phyloP scores from a whole-genome alignment of 2,888 invertebrate species.

The Melipona bicolor region DNA sequence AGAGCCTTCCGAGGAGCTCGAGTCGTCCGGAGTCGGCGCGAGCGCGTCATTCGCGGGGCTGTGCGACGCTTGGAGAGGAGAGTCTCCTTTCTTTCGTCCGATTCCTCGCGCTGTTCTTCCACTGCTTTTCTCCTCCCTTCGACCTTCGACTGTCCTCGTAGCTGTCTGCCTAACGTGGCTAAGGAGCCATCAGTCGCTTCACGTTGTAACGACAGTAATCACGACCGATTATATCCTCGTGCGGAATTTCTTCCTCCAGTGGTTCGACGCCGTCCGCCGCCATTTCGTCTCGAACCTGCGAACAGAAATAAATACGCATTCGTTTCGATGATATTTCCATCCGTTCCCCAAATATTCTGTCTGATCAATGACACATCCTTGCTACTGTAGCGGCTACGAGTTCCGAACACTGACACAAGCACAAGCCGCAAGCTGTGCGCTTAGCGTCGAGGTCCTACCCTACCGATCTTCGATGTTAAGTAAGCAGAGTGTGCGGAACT shows the following conservation, averaged over 20 bases:
- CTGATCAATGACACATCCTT: no score
- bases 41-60: constrained; percentile 13
- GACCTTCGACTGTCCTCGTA: background rate
- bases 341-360: background rate
- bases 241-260: constrained; percentile 86
- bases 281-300: constrained; percentile 86
- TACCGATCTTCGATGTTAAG: no score
- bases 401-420: no score
- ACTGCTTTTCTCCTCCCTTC: background rate
- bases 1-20: background rate
- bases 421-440: no score
- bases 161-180: constrained; percentile 13
- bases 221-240: constrained; percentile 86
- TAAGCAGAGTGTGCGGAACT: no score
- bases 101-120: background rate
- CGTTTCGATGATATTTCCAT: background rate
- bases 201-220: constrained; percentile 86
- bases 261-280: constrained; percentile 86
- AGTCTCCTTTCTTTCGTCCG: constrained; percentile 30
- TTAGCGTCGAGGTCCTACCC: no score
- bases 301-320: constrained; percentile 5
- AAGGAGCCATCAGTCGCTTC: constrained; percentile 72
- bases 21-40: constrained; percentile 16
- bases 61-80: constrained; percentile 17
- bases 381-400: no score